Evolutionary conservation across 2,888 invertebrate species (phyloP), one percentile per base, ranked within the genome.

Genomic region (Polydrusus pterygomalis): DNA sequence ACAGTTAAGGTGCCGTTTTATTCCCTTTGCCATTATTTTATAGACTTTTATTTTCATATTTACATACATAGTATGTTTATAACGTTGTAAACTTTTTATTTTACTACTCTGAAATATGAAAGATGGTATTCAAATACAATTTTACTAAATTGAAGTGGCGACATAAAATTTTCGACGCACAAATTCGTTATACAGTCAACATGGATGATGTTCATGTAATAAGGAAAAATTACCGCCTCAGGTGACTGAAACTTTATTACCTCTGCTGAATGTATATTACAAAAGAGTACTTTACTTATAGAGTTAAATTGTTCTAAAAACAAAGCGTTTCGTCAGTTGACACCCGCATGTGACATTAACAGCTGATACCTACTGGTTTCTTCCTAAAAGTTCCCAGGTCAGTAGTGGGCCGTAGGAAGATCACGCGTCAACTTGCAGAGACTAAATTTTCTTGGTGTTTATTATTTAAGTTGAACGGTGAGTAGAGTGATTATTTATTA

Each of bases 31-130:
- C 65, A 77, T 77, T 74, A 77, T 74, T 77, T 77, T 74, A 73
- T 69, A 51, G 64, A 70, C 64, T 69, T 77, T 74, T 67, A 70
- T 77, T 74, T 74, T 74, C 64, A 65, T 77, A 77, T 77, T 77
- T 74, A 70, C 77, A 77, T 77, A 77, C 74, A 77, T 76, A 75
- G 76, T 76, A 74, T 54, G 56, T 74, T 74, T 62, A 75, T 75
- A 67, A 47, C 45, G 69, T 74, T 69, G 63, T 74, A 74, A 74
- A 74, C 15, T 40, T 69, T 69, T 67, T 64, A 69, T 74, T 69
- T 71, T 70, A 70, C 45, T 51, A 62, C 60, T 62, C 38, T 25
- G 49, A 54, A 18, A 54, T 67, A 67, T 67, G 54, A 49, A 8
- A 43, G 43, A 64, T 64, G 49, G 49, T 54, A 13, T 40, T 67